phyloP scores from a whole-genome alignment of 1,140 invertebrate species.

The Aethina tumida region DNA sequence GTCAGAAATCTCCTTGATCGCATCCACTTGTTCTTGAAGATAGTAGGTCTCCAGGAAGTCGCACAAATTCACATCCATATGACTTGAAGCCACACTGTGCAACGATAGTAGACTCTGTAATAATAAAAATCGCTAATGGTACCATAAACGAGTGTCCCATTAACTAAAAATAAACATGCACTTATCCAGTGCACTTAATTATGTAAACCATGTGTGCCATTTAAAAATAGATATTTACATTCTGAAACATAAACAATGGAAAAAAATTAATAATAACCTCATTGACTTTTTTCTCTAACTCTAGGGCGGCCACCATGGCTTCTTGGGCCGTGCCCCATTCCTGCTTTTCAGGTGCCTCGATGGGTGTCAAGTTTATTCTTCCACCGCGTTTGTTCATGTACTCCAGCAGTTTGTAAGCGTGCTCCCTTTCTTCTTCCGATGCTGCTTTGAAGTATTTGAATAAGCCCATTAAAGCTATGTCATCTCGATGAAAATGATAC shows the following conservation, averaged over 20 bases:
- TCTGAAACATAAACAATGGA: not conserved
- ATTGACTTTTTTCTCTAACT: slow-evolving; percentile 73
- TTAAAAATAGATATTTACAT: not conserved
- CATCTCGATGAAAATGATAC: slow-evolving; percentile 68
- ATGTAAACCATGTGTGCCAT: not conserved
- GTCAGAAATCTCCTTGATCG: slow-evolving; percentile 62
- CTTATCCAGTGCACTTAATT: too few relatives aligned
- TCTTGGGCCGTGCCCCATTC: slow-evolving; percentile 56
- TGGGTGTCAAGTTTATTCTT: slow-evolving; percentile 42
- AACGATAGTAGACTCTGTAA: slow-evolving; percentile 55
- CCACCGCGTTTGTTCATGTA: slow-evolving; percentile 80
- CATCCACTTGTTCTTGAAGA: slow-evolving; percentile 65
- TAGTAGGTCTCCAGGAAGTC: slow-evolving; percentile 65
- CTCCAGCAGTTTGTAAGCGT: slow-evolving; percentile 63
- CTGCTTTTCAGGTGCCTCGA: slow-evolving; percentile 49
- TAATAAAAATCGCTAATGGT: slow-evolving; percentile 2
- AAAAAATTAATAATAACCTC: slow-evolving; percentile 32
- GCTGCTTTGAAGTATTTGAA: slow-evolving; percentile 60
- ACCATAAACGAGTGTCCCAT: too few relatives aligned
- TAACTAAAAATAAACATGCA: too few relatives aligned
- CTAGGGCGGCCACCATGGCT: slow-evolving; percentile 60
- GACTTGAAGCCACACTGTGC: slow-evolving; percentile 50
- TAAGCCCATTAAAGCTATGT: slow-evolving; percentile 65
- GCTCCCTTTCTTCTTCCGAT: slow-evolving; percentile 66
- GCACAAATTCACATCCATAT: slow-evolving; percentile 60